A percentile compares a stretch with the other conserved stretches of the same genome.
phyloP scores from a whole-genome alignment of 1,140 invertebrate species.

The Helicoverpa armigera region DNA sequence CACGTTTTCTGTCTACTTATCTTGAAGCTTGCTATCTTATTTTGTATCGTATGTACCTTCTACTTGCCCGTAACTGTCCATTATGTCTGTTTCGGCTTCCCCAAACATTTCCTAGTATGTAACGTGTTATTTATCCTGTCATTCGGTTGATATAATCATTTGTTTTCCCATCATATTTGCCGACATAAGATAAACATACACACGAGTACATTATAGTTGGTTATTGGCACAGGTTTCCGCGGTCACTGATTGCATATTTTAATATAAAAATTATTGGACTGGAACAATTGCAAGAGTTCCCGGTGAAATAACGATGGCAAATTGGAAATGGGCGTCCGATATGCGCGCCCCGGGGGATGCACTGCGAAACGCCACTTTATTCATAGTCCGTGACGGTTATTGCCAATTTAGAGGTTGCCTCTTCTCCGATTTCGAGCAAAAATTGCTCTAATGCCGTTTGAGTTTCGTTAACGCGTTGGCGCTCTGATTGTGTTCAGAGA shows the following conservation, averaged over 20 bases:
- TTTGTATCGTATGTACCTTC: neutral
- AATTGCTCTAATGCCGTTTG: neutral
- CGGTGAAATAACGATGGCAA: conserved; percentile 18
- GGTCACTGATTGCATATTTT: conserved; percentile 12
- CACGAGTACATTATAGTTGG: neutral
- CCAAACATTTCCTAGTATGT: neutral
- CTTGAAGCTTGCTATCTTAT: neutral
- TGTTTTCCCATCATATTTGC: conserved; percentile 3
- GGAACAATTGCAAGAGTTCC: conserved; percentile 22
- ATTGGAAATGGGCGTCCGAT: conserved; percentile 16
- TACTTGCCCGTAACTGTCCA: neutral
- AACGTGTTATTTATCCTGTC: neutral
- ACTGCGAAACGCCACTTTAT: neutral
- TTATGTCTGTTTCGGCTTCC: neutral
- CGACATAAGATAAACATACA: conserved; percentile 9
- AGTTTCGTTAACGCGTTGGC: neutral
- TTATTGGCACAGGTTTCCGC: conserved; percentile 16
- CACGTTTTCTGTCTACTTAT: neutral
- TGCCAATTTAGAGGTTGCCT: conserved; percentile 19
- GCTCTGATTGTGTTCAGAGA: too few relatives aligned
- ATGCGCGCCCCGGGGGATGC: conserved; percentile 11
- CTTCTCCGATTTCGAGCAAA: neutral
- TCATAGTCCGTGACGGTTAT: conserved; percentile 17
- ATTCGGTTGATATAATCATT: conserved; percentile 5
- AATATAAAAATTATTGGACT: conserved; percentile 30